Evolutionary conservation across 2,797 vertebrate genomes (phyloP), one percentile per base, ranked within the genome.

Genomic region (Arctocebus calabarensis): DNA sequence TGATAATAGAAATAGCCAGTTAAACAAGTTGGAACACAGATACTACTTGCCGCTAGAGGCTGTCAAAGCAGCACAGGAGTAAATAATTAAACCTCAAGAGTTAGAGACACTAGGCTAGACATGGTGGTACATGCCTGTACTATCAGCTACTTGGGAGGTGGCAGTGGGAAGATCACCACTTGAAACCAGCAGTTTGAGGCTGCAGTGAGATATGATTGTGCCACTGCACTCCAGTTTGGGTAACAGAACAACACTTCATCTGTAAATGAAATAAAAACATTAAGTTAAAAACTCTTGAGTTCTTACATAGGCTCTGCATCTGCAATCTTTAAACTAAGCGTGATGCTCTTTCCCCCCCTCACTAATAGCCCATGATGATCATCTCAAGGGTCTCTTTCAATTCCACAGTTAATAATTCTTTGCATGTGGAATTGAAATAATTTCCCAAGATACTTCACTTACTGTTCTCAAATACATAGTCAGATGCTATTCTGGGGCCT

Each of bases 361-460:
- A 5, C 12, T 92, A 27, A n/a, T 1, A 29, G 1, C 68, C n/a
- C 87, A 52, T 43, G 16, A 19, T 61, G 10, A n/a, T 52, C 57
- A 84, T 25, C 4, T 23, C 32, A 64, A 78, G 61, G 43, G 9
- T 23, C 13, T n/a, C 32, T 78, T 85, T 91, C 37, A 86, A 2
- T 48, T 59, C 73, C 12, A 27, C 3, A 79, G 11, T 74, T 70
- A 61, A 78, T 8, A 45, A 43, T 52, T 25, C 9, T 34, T 20
- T 55, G 34, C 48, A 37, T 55, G 13, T 48, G 7, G 29, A 89
- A 81, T 5, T 48, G 29, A 96, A 92, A 66, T 79, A 5, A 83
- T 86, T 94, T 95, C 59, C 29, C n/a, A 90, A 48, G 52, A 40
- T 75, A 88, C 11, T 81, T 93, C 45, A 86, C 20, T 75, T 43